A percentile compares a stretch with the other conserved stretches of the same genome.
Evolutionary conservation across 2,113 vertebrate genomes (phyloP).

Genomic region (Cisticola juncidis): DNA sequence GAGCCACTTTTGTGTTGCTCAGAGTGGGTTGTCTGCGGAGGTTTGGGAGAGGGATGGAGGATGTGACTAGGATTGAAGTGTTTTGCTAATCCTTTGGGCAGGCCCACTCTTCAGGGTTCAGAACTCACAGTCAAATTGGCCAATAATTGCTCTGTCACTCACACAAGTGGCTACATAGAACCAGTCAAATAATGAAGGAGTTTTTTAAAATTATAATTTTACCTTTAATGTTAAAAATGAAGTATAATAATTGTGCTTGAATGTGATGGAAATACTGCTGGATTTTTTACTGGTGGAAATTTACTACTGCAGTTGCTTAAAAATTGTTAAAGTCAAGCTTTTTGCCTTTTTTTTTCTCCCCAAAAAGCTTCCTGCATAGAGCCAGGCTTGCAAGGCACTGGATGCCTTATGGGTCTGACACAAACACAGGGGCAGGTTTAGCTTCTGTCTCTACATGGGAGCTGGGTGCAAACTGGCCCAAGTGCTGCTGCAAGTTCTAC

Average conservation of each 20-base stretch:
- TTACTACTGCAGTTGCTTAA: not conserved
- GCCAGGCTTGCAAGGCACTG: not conserved
- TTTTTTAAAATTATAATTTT: not conserved
- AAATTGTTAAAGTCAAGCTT: not conserved
- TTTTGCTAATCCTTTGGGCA: not conserved
- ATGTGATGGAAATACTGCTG: not conserved
- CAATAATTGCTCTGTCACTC: not conserved
- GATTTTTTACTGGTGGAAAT: not conserved
- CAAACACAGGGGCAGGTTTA: not conserved
- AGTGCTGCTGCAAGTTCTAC: not conserved
- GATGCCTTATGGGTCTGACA: not conserved
- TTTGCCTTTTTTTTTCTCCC: not conserved
- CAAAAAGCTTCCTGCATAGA: not conserved
- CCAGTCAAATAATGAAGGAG: not conserved
- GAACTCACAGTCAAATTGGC: not conserved
- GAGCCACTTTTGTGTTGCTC: not conserved
- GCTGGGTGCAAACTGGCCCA: not conserved
- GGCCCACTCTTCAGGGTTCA: not conserved
- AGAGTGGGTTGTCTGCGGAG: not conserved
- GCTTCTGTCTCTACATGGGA: rapidly evolving
- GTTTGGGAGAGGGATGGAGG: not conserved
- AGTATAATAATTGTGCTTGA: not conserved
- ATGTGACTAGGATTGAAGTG: not conserved
- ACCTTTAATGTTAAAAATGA: not conserved
- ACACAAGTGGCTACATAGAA: not conserved